Evolutionary conservation across 2,113 vertebrate species (phyloP).

Genomic region (Hypocryptadius cinnamomeus): DNA sequence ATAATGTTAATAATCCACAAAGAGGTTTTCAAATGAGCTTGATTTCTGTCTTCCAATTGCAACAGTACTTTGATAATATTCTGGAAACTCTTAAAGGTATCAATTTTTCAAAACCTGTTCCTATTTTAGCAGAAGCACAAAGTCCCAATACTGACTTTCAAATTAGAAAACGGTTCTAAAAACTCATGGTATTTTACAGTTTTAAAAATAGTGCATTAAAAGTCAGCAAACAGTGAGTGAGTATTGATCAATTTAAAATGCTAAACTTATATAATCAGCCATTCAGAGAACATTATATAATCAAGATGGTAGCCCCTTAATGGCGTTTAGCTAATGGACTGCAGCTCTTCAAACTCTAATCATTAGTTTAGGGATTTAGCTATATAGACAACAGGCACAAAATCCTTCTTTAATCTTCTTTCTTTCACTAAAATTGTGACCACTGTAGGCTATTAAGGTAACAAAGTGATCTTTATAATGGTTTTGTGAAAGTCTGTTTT

Average conservation of each 20-base stretch:
- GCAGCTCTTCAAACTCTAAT: slow-evolving; percentile 19
- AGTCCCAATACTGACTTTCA: neutral
- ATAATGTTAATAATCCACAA: neutral
- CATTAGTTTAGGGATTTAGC: slow-evolving; percentile 17
- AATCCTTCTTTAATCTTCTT: slow-evolving; percentile 54
- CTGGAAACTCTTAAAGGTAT: neutral
- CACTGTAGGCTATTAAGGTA: slow-evolving; percentile 1
- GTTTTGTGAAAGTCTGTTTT: slow-evolving; percentile 2
- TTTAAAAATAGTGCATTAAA: neutral
- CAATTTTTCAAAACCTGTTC: neutral
- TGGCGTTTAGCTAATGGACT: slow-evolving; percentile 36
- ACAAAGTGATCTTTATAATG: slow-evolving; percentile 17
- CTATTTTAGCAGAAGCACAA: neutral
- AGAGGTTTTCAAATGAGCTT: neutral
- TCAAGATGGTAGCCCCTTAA: neutral
- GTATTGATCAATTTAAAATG: neutral
- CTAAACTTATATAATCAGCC: neutral
- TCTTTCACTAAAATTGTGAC: slow-evolving; percentile 27
- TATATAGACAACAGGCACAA: neutral
- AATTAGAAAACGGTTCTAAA: neutral
- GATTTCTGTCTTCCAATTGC: neutral
- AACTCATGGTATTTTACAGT: neutral
- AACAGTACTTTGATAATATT: neutral
- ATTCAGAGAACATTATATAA: neutral
- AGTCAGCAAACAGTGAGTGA: neutral